Percentiles rank a stretch among this genome's conserved stretches.
Evolutionary conservation across 2,113 vertebrate species (phyloP).

Genomic region (Istiophorus platypterus): DNA sequence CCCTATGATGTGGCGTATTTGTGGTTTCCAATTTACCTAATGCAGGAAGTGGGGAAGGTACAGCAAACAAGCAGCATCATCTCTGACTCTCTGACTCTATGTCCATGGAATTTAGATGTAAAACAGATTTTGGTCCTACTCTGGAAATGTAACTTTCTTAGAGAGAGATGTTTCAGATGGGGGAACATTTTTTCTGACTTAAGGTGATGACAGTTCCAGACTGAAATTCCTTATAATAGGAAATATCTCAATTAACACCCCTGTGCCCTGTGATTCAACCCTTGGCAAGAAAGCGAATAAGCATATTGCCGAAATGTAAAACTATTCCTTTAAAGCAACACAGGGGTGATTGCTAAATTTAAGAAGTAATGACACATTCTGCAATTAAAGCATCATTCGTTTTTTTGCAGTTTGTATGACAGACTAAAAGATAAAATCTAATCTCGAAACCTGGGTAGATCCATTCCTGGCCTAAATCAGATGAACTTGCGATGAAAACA

Average conservation of each 20-base stretch:
- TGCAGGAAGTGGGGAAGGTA: conserved; percentile 3
- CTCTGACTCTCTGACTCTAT: neutral
- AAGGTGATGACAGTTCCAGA: neutral
- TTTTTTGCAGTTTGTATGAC: neutral
- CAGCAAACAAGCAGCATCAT: conserved; percentile 22
- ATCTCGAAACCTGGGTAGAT: conserved; percentile 2
- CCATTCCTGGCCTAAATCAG: conserved; percentile 3
- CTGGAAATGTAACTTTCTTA: neutral
- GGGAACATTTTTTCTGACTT: conserved; percentile 6
- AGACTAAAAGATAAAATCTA: neutral
- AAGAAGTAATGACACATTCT: neutral
- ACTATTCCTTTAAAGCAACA: neutral
- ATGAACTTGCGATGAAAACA: conserved; percentile 43
- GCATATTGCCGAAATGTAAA: neutral
- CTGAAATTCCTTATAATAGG: neutral
- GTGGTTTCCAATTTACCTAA: conserved; percentile 39
- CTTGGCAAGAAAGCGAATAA: neutral
- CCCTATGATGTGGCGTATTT: conserved; percentile 24
- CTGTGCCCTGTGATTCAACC: neutral
- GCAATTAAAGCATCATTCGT: neutral
- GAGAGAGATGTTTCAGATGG: neutral
- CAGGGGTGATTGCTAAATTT: neutral
- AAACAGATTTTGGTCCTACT: neutral
- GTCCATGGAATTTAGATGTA: neutral
- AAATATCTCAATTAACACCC: conserved; percentile 49